Conservation (phyloP, 2,113 vertebrate species). For the Ochotona curzoniae region DNA sequence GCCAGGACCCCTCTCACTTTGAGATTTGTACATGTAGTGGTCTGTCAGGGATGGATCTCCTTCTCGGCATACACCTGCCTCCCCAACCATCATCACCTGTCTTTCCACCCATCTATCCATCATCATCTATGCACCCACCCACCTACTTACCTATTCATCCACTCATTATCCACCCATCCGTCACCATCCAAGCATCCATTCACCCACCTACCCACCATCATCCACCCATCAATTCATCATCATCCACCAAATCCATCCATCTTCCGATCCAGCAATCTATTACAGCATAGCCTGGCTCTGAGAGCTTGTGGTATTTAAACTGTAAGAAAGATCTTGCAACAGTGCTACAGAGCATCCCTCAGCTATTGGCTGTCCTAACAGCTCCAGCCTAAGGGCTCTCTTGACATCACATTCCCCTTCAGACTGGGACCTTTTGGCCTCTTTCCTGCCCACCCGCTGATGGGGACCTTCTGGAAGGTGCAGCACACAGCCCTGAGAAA, state of each 20-base stretch:
- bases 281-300: neutral
- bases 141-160: too few species aligned
- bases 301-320: neutral
- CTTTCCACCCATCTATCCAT: neutral
- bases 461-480: neutral
- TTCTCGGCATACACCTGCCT: neutral
- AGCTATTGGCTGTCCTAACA: neutral
- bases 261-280: neutral
- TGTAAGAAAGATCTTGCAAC: neutral
- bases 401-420: neutral
- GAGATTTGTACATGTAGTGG: too few species aligned
- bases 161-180: neutral
- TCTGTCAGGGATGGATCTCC: too few species aligned
- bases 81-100: neutral
- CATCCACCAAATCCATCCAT: neutral
- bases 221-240: too few species aligned
- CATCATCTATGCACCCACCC: neutral
- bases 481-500: neutral
- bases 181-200: neutral
- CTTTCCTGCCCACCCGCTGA: neutral
- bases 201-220: too few species aligned
- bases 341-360: neutral
- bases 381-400: neutral
- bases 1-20: neutral
- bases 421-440: neutral